These are phyloP conservation scores for Piscicola geometra DNA, from an alignment of 2,888 invertebrate genomes.

Conservation along the genomic window DNA sequence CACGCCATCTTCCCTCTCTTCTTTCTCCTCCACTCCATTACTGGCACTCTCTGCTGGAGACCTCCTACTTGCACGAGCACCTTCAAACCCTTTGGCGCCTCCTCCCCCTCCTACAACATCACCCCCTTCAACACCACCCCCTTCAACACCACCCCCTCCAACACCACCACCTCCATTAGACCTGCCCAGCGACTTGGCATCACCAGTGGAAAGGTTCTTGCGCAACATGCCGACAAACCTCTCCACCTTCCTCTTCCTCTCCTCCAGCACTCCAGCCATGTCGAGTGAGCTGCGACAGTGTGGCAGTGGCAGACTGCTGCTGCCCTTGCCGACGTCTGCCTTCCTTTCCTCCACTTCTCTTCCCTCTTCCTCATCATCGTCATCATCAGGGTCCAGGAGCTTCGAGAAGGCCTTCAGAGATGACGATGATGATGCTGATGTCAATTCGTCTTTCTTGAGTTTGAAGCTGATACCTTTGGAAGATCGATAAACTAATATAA, in stretches of 20 bases:
- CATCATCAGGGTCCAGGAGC: constrained; percentile 12
- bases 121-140: too few relatives aligned
- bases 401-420: constrained; percentile 2
- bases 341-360: not conserved
- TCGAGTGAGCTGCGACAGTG: not conserved
- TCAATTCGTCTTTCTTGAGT: not conserved
- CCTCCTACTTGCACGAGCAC: not conserved
- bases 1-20: not conserved
- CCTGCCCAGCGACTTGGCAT: not conserved
- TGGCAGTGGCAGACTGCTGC: too few relatives aligned
- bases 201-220: not conserved
- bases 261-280: not conserved
- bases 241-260: constrained; percentile 2
- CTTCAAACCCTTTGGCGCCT: not conserved
- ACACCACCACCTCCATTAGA: too few relatives aligned
- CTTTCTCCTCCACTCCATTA: not conserved
- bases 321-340: not conserved
- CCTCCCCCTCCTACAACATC: too few relatives aligned
- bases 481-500: too few relatives aligned
- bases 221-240: not conserved
- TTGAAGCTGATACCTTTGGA: not conserved
- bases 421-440: too few relatives aligned
- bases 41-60: not conserved
- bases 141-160: too few relatives aligned
- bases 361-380: not conserved